Evolutionary conservation across 1,140 invertebrate genomes (phyloP).

Genomic region (Acromyrmex echinatior): DNA sequence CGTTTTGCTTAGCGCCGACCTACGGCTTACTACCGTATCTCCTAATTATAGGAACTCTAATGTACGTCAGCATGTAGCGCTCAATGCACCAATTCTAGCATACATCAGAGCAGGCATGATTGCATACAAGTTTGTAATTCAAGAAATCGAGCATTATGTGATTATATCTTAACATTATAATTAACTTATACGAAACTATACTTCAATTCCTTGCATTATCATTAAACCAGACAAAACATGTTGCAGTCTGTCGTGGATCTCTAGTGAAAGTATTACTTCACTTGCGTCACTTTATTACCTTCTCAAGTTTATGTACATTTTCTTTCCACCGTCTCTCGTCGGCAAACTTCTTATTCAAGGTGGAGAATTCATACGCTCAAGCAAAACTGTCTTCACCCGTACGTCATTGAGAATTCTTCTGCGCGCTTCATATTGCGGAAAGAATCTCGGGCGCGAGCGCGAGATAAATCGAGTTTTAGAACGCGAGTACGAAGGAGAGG

Average conservation of each 20-base stretch:
- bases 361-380: conserved; percentile 24
- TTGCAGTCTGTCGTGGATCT: background rate
- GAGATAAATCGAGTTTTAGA: conserved; percentile 55
- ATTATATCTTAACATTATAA: background rate
- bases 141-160: too few species aligned
- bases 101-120: too few species aligned
- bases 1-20: too few species aligned
- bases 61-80: too few species aligned
- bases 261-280: conserved; percentile 4
- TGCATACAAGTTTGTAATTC: too few species aligned
- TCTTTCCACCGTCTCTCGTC: conserved; percentile 15
- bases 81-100: too few species aligned
- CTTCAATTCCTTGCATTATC: background rate
- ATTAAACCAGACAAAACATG: conserved; percentile 8
- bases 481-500: conserved; percentile 11
- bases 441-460: conserved; percentile 29
- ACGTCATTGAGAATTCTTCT: conserved; percentile 45
- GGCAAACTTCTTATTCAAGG: conserved; percentile 14
- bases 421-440: conserved; percentile 30
- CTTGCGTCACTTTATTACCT: background rate
- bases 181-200: background rate
- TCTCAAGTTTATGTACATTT: conserved; percentile 16
- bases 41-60: too few species aligned
- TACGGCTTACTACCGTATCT: too few species aligned
- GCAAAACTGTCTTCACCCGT: conserved; percentile 28